Evolutionary conservation across 2,797 vertebrate genomes (phyloP).

Genomic region (Nannoperca obscura): DNA sequence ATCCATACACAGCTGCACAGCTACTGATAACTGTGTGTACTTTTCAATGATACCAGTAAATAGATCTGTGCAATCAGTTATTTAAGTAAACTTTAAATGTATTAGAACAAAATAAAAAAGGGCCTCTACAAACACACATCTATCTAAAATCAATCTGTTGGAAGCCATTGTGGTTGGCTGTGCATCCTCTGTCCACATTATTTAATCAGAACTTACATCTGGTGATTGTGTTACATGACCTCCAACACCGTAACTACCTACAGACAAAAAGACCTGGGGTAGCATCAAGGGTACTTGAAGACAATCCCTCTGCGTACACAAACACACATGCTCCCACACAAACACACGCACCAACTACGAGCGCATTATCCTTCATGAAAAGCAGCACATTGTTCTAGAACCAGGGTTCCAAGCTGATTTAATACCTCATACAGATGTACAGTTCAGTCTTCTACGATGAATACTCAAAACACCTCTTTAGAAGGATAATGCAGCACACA

Average conservation of each 20-base stretch:
- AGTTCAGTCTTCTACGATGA: constrained; percentile 9
- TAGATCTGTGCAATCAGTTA: background rate
- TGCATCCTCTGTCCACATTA: background rate
- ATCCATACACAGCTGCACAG: background rate
- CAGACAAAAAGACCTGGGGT: constrained; percentile 17
- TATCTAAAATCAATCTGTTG: constrained; percentile 5
- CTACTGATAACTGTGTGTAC: background rate
- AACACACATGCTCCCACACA: constrained; percentile 8
- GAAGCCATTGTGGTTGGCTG: background rate
- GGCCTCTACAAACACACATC: background rate
- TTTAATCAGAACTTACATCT: constrained; percentile 46
- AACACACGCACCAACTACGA: background rate
- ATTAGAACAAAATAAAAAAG: background rate
- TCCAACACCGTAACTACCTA: constrained; percentile 27
- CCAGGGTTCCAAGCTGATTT: constrained; percentile 19
- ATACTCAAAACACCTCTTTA: background rate
- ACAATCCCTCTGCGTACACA: constrained; percentile 28
- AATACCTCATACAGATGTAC: constrained; percentile 11
- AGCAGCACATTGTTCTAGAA: background rate
- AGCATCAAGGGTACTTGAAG: constrained; percentile 22
- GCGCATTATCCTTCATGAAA: constrained; percentile 8
- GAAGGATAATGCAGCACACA: background rate
- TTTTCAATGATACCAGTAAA: constrained; percentile 1
- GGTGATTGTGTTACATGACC: constrained; percentile 52
- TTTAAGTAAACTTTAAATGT: background rate